Evolutionary conservation across 2,888 invertebrate species (phyloP).

Genomic region (Diarsia brunnea): DNA sequence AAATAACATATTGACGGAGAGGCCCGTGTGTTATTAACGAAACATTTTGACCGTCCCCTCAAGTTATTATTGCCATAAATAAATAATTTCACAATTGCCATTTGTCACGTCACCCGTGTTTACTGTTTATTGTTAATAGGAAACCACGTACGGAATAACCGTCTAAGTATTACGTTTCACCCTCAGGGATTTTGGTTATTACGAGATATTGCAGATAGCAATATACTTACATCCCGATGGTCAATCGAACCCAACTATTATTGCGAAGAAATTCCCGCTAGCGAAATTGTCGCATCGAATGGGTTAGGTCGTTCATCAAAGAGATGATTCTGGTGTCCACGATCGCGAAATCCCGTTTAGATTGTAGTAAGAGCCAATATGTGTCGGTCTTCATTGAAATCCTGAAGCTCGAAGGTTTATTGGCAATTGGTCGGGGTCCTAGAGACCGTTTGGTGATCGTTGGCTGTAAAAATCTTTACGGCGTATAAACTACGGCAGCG

Average conservation of each 20-base stretch:
- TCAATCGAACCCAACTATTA: constrained; percentile 55
- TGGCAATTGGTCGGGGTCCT: constrained; percentile 72
- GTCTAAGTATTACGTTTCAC: constrained; percentile 54
- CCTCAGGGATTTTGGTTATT: constrained; percentile 67
- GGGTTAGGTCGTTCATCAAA: constrained; percentile 68
- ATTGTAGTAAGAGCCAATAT: constrained; percentile 70
- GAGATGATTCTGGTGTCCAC: constrained; percentile 55
- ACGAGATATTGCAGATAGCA: constrained; percentile 65
- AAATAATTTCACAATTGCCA: constrained; percentile 70
- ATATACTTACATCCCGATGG: constrained; percentile 45
- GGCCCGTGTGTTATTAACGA: constrained; percentile 68
- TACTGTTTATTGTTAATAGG: constrained; percentile 51
- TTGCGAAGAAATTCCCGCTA: constrained; percentile 37
- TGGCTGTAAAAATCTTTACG: constrained; percentile 87
- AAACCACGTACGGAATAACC: constrained; percentile 58
- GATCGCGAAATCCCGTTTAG: constrained; percentile 58
- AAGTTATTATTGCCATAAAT: constrained; percentile 70
- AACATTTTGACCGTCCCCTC: constrained; percentile 66
- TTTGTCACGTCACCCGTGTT: constrained; percentile 72
- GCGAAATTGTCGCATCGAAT: constrained; percentile 64
- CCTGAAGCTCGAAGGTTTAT: constrained; percentile 78
- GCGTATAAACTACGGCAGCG: constrained; percentile 83
- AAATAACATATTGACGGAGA: constrained; percentile 67
- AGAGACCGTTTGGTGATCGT: constrained; percentile 76
- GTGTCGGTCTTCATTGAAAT: constrained; percentile 79